Percentiles rank a stretch among this genome's conserved stretches.
These are phyloP conservation scores for Ardeotis arabs DNA, from an alignment of 2,113 vertebrate species.

Conservation along the genomic window DNA sequence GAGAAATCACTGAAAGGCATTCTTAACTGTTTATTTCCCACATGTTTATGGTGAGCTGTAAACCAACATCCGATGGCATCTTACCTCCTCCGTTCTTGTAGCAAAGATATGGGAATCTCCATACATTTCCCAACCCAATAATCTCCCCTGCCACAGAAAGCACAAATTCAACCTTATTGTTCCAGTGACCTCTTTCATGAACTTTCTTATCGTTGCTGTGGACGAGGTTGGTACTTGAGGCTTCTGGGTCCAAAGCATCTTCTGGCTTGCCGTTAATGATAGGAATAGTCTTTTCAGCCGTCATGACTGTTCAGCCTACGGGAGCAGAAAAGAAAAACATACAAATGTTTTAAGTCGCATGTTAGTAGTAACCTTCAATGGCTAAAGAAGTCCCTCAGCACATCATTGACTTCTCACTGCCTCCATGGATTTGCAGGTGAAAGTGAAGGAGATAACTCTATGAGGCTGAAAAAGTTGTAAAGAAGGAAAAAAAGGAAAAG, in stretches of 20 bases:
- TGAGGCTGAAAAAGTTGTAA: background rate
- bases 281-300: constrained; percentile 94
- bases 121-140: constrained; percentile 96
- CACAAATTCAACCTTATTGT: constrained; percentile 97
- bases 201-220: constrained; percentile 85
- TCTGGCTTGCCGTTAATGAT: constrained; percentile 94
- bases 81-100: constrained; percentile 99
- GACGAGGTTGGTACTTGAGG: constrained; percentile 79
- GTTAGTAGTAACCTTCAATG: background rate
- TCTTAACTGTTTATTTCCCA: background rate
- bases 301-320: constrained; percentile 89
- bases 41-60: background rate
- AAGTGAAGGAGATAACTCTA: background rate
- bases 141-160: constrained; percentile 98
- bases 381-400: background rate
- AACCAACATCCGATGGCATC: constrained; percentile 1
- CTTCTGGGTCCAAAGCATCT: constrained; percentile 88
- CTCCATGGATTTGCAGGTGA: background rate
- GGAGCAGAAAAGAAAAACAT: constrained; percentile 2
- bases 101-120: constrained; percentile 98
- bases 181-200: constrained; percentile 97
- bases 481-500: background rate
- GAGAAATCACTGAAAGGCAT: background rate
- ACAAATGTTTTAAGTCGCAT: background rate
- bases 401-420: background rate